A percentile compares a stretch with the other conserved stretches of the same genome.
phyloP scores from a whole-genome alignment of 2,113 vertebrate species.

The Apodemus sylvaticus region DNA sequence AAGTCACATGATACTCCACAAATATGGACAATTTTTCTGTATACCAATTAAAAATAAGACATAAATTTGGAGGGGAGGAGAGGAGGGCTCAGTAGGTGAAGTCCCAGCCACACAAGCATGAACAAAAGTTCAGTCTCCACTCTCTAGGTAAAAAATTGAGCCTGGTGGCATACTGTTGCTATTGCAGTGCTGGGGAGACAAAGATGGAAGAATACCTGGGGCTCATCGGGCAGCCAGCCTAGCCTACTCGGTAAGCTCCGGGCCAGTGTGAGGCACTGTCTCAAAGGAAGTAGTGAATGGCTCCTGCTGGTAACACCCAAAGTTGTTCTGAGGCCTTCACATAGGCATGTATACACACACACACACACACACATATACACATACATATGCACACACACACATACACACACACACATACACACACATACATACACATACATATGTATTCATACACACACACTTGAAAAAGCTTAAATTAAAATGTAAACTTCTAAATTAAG shows the following conservation, averaged over 20 bases:
- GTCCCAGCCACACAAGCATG: not conserved
- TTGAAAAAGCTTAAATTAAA: not conserved
- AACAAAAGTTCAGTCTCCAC: not conserved
- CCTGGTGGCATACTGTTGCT: not conserved
- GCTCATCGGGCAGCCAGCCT: not conserved
- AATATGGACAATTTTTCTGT: not conserved
- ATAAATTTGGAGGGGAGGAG: not conserved
- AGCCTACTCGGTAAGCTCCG: not conserved
- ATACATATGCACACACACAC: not conserved
- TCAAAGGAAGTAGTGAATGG: not conserved
- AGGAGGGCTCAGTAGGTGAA: not conserved
- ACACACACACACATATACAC: not conserved
- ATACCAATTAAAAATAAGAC: not conserved
- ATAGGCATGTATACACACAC: not conserved
- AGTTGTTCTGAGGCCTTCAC: not conserved
- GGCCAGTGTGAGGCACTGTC: no score
- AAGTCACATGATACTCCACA: not conserved
- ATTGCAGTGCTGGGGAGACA: not conserved
- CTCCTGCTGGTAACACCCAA: not conserved
- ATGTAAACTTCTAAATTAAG: not conserved
- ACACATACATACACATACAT: no score
- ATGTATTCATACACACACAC: not conserved
- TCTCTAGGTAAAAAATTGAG: not conserved
- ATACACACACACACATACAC: not conserved
- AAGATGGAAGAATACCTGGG: not conserved